phyloP scores from a whole-genome alignment of 2,113 vertebrate species.

The Ctenodactylus gundi region DNA sequence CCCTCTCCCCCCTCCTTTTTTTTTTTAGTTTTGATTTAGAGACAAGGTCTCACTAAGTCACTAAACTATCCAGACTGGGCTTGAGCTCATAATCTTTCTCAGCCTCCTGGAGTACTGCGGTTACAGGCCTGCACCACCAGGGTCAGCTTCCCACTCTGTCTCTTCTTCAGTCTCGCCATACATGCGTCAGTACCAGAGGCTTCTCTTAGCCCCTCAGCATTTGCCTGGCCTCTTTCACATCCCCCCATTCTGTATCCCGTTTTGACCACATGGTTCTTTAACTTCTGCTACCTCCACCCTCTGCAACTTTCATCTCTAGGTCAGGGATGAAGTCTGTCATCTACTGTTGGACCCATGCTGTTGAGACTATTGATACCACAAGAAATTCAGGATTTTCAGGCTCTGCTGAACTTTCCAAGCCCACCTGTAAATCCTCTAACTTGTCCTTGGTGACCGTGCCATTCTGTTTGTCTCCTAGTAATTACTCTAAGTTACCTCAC shows the following conservation, averaged over 20 bases:
- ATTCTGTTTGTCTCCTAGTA: not conserved
- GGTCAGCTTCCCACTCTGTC: not conserved
- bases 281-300: not conserved
- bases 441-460: not conserved
- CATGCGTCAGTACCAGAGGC: not conserved
- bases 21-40: no score
- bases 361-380: not conserved
- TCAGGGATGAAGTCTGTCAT: not conserved
- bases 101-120: no score
- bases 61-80: no score
- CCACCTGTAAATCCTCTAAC: not conserved
- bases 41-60: no score
- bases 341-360: not conserved
- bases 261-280: not conserved
- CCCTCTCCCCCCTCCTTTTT: no score
- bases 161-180: not conserved
- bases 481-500: not conserved
- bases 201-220: not conserved
- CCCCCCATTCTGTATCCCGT: not conserved
- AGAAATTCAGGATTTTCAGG: not conserved
- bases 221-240: not conserved
- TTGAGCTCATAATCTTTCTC: no score
- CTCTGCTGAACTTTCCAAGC: not conserved
- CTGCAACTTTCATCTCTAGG: not conserved
- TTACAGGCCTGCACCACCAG: no score